phyloP scores from a whole-genome alignment of 2,888 invertebrate species.

The Mechanitis messenoides region DNA sequence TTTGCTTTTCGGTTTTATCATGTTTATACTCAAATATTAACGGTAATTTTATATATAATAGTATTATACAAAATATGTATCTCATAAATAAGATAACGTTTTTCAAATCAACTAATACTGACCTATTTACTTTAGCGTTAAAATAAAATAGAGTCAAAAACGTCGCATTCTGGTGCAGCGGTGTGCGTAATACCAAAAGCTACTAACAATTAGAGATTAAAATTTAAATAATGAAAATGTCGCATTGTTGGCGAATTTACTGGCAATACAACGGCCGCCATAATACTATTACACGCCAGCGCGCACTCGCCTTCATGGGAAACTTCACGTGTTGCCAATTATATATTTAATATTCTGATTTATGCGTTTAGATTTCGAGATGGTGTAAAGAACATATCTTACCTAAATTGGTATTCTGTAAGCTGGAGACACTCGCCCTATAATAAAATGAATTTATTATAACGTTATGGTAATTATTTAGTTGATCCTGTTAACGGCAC shows the following conservation, averaged over 20 bases:
- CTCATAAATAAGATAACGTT: too few species aligned
- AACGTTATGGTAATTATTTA: background rate
- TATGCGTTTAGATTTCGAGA: constrained; percentile 2
- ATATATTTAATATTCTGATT: constrained; percentile 6
- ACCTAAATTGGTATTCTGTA: background rate
- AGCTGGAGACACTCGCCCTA: background rate
- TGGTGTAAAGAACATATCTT: background rate
- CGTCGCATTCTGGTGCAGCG: constrained; percentile 16
- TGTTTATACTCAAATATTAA: constrained; percentile 11
- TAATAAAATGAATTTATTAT: background rate
- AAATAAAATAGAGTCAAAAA: constrained; percentile 16
- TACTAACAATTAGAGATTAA: constrained; percentile 30
- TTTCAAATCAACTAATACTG: background rate
- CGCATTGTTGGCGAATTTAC: constrained; percentile 28
- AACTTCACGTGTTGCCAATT: constrained; percentile 8
- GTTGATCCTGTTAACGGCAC: too few species aligned
- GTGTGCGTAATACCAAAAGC: constrained; percentile 17
- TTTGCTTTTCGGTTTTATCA: constrained; percentile 44
- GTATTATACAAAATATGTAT: too few species aligned
- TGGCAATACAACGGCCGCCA: constrained; percentile 21
- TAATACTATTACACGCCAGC: constrained; percentile 30
- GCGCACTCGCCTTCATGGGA: constrained; percentile 22
- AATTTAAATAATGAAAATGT: constrained; percentile 32
- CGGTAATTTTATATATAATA: too few species aligned
- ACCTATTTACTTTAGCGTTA: constrained; percentile 8